Base-by-base conservation (phyloP, 1,140 invertebrate genomes). In the Tetraneura akinire region DNA sequence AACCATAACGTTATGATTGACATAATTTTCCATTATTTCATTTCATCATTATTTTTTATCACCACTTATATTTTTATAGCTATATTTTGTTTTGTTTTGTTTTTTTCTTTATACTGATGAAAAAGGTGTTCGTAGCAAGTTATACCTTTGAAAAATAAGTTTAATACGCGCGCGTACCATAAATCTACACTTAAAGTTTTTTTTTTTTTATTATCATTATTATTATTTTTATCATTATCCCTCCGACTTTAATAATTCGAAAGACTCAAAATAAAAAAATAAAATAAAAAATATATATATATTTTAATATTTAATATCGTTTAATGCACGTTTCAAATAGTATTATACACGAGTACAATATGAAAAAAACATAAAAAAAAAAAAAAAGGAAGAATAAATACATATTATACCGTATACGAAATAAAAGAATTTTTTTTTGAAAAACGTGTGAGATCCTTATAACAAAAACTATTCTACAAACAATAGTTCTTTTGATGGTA, bases 21-120 rank as follows among this genome's bases (percentile, higher is more conserved):
- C 55, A 78, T 60, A 37, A 78, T 45, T 23, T 78, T 26, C 37
- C 37, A 62, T 78, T 78, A 60, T 78, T 78, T 26, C 3, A 60
- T 78, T 78, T 62, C 60, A 78, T 62, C 60, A 62, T 78, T 57
- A 71, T 45, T 78, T 76, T 66, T 78, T 78, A 78, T 78, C 53
- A 57, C 53, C 55, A 78, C 53, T 78, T 78, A 60, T 47, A 62
- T 47, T 78, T 78, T 78, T 47, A 78, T 26, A 14, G 53, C 62
- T 16, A 1, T 26, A 26, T 53, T 55, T 55, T 37, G 13, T 53
- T n/a, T 53, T 16, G 21, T 60, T 42, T n/a, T 32, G 13, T 14
- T 14, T 62, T 5, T 32, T 62, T n/a, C n/a, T 51, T 71, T 51
- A 0, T n/a, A 11, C 16, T 29, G 9, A 26, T 21, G 11, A 29